A percentile compares a stretch with the other conserved stretches of the same genome.
Conservation (phyloP, 1,140 invertebrate genomes). For the Procambarus virginalis region DNA sequence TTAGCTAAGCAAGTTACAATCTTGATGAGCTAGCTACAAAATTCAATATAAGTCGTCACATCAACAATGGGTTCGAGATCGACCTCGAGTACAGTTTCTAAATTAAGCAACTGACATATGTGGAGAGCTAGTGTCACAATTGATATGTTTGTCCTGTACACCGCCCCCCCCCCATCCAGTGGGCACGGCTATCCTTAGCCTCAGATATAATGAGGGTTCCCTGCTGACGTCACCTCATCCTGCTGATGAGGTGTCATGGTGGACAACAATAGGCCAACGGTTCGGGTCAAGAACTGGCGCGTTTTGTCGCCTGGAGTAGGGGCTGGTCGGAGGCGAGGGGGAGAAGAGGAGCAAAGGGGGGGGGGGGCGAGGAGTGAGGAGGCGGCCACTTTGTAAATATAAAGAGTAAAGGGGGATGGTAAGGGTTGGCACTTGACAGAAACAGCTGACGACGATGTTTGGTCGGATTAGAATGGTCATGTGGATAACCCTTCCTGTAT, state of each 20-base stretch:
- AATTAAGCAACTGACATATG: too few species aligned
- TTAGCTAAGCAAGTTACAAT: too few species aligned
- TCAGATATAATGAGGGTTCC: constrained; percentile 24
- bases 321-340: not conserved
- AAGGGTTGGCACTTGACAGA: not conserved
- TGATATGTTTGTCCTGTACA: too few species aligned
- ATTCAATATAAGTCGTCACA: too few species aligned
- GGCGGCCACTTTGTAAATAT: not conserved
- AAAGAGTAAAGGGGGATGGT: not conserved
- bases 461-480: constrained; percentile 16
- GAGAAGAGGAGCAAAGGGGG: not conserved
- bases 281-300: constrained; percentile 55
- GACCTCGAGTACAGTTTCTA: too few species aligned
- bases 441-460: constrained; percentile 12
- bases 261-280: constrained; percentile 61
- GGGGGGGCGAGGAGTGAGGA: not conserved
- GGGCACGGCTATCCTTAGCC: not conserved
- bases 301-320: constrained; percentile 43
- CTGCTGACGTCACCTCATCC: constrained; percentile 40
- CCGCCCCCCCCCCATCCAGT: too few species aligned
- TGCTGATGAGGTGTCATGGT: constrained; percentile 58
- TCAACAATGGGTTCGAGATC: too few species aligned
- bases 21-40: too few species aligned
- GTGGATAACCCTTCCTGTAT: constrained; percentile 5
- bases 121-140: too few species aligned